Base-by-base conservation (phyloP, 2,888 invertebrate genomes). In the Zygaena filipendulae region DNA sequence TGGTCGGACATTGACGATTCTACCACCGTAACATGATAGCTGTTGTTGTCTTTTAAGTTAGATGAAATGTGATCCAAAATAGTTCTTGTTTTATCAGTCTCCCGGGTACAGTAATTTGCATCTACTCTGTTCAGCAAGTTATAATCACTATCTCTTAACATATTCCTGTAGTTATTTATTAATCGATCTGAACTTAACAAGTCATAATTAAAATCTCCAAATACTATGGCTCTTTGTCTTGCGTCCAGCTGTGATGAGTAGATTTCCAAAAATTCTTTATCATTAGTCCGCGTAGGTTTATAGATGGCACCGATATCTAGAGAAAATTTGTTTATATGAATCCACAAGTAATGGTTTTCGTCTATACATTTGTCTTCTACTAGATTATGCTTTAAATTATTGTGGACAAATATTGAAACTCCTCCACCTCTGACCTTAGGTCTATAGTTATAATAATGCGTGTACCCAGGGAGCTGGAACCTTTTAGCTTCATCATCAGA, bases 21-120 rank as follows among this genome's bases (percentile, higher is more conserved):
- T 2, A 45, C 23, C 2, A 40, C 29, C 5, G 36, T 23, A 7
- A 44, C n/a, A 10, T 36, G 38, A 12, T 41, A 44, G 1, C 16
- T 11, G 9, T 42, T 25, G n/a, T n/a, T n/a, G 9, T 42, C 24
- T 9, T 29, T 28, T 4, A 47, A 11, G 9, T 41, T 40, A 2
- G 48, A 39, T 11, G 21, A 29, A 0, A 45, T 27, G 22, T 45
- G 47, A 21, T 49, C 45, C n/a, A 47, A 4, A 4, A 45, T 42
- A 2, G 45, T 39, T 11, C 39, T 35, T 9, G 23, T 35, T n/a
- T 30, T 34, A 1, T 10, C 4, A 0, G 38, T 37, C 16, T 39
- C 33, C 11, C 46, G 31, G 1, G 44, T 47, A 10, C 38, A 34
- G 14, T 41, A 36, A 9, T 36, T 30, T 21, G 27, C 18, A 5